phyloP scores from a whole-genome alignment of 2,113 vertebrate genomes.

The Bostrychus sinensis region DNA sequence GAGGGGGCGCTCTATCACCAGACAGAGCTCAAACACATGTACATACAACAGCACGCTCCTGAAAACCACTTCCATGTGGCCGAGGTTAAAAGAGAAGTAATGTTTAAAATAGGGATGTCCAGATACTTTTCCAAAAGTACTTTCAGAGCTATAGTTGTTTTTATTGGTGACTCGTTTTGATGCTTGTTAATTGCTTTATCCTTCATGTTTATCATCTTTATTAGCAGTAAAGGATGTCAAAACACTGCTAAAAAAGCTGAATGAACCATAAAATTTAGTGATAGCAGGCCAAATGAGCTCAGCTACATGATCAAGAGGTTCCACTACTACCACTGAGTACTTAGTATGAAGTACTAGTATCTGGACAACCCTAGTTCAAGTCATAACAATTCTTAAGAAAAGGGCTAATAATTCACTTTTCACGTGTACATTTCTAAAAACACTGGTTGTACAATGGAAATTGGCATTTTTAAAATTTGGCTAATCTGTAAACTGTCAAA shows the following conservation, averaged over 20 bases:
- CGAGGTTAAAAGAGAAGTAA: neutral
- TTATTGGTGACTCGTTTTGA: too few relatives aligned
- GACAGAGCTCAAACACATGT: conserved; percentile 47
- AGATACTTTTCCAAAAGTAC: too few relatives aligned
- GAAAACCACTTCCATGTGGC: neutral
- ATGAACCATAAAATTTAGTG: too few relatives aligned
- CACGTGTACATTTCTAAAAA: conserved; percentile 9
- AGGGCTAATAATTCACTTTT: too few relatives aligned
- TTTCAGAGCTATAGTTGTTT: too few relatives aligned
- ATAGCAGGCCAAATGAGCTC: too few relatives aligned
- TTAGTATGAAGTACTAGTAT: neutral
- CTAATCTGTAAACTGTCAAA: conserved; percentile 63
- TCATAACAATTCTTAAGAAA: neutral
- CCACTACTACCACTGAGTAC: neutral
- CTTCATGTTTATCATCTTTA: too few relatives aligned
- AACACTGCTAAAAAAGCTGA: too few relatives aligned
- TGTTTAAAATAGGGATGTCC: neutral
- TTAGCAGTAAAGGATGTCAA: too few relatives aligned
- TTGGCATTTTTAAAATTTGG: conserved; percentile 25
- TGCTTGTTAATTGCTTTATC: too few relatives aligned
- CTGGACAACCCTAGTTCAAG: neutral
- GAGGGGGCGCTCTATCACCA: conserved; percentile 55
- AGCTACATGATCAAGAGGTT: too few relatives aligned
- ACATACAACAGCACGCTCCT: conserved; percentile 27
- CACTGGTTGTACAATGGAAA: conserved; percentile 21